A percentile compares a stretch with the other conserved stretches of the same genome.
These are phyloP conservation scores for Hylaeus anthracinus DNA, from an alignment of 1,140 invertebrate species.

Conservation along the genomic window DNA sequence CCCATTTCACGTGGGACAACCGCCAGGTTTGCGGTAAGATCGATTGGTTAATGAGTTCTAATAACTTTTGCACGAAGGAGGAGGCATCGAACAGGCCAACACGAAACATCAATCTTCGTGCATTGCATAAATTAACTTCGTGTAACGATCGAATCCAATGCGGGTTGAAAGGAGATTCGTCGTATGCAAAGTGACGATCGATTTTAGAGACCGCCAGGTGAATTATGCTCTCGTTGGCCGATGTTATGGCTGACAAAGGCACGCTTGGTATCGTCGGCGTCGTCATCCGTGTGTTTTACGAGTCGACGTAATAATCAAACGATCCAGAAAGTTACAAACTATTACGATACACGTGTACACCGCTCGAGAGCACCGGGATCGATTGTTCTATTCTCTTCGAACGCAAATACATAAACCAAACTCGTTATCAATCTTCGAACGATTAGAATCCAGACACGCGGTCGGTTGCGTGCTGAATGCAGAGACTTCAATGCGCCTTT, in stretches of 20 bases:
- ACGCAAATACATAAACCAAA: not conserved
- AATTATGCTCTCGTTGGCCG: conserved; percentile 16
- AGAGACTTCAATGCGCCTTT: not conserved
- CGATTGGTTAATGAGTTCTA: not conserved
- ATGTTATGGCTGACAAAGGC: conserved; percentile 33
- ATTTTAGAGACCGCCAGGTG: conserved; percentile 9
- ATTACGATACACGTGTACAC: not conserved
- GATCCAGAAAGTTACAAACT: conserved; percentile 19
- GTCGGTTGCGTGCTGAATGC: not conserved
- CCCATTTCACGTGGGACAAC: too few species aligned
- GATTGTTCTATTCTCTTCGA: not conserved
- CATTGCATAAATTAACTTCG: conserved; percentile 9
- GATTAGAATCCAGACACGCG: not conserved
- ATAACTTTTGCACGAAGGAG: not conserved
- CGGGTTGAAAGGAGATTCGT: conserved; percentile 31
- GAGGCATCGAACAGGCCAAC: not conserved
- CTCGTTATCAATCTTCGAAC: not conserved
- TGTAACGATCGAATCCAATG: conserved; percentile 3
- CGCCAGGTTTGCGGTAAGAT: not conserved
- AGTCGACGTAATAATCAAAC: conserved; percentile 13
- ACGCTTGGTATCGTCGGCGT: not conserved
- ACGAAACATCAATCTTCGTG: not conserved
- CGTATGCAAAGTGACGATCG: conserved; percentile 46
- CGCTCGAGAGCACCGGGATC: not conserved
- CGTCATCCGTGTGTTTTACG: conserved; percentile 24